Conservation (phyloP, 2,888 invertebrate species). For the Drosophila incognita region DNA sequence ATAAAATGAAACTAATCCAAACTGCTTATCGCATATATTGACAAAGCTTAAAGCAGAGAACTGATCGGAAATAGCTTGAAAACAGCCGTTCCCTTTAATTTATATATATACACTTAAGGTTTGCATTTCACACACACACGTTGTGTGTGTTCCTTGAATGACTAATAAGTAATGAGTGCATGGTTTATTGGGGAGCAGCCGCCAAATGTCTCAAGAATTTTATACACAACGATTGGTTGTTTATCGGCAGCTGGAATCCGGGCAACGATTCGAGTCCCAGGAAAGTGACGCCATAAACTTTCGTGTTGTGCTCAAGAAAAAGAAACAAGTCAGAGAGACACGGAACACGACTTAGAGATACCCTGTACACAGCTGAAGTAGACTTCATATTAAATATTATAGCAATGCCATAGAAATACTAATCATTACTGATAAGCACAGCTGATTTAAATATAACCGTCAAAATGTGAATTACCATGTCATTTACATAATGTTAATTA, state of each 20-base stretch:
- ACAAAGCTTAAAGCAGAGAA: background rate
- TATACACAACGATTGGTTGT: conserved; percentile 11
- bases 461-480: background rate
- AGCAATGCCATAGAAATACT: background rate
- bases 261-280: conserved; percentile 21
- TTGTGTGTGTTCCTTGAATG: conserved; percentile 33
- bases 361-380: background rate
- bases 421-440: background rate
- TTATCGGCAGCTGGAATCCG: conserved; percentile 44
- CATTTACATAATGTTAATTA: no score
- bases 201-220: conserved; percentile 31
- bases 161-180: conserved; percentile 35
- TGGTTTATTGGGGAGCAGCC: conserved; percentile 6
- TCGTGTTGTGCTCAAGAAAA: conserved; percentile 19
- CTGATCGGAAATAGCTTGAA: background rate
- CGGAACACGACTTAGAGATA: background rate
- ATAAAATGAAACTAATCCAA: background rate
- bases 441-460: background rate
- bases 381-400: background rate
- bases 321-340: background rate
- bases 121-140: conserved; percentile 7
- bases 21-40: background rate
- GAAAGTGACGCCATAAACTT: conserved; percentile 36
- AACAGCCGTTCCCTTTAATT: background rate
- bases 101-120: background rate